Conservation (phyloP, 2,888 invertebrate species). For the Ichneumon xanthorius region DNA sequence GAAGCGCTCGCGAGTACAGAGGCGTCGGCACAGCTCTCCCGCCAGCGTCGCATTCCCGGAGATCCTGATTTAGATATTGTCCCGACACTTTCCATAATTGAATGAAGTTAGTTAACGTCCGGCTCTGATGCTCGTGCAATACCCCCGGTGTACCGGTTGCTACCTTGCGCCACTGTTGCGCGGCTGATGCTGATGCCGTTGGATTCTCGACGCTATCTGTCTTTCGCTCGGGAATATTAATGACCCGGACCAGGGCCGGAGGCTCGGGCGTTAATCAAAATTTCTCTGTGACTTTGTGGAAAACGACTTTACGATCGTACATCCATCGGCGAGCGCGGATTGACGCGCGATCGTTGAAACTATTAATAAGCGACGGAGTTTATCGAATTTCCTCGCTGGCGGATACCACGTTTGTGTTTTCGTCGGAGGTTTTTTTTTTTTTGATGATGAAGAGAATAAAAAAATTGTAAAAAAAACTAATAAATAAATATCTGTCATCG, state of each 20-base stretch:
- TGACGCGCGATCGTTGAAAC: not conserved
- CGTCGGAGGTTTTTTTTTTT: not conserved
- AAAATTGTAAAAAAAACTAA: not conserved
- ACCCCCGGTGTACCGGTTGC: not conserved
- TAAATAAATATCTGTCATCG: not conserved
- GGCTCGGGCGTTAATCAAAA: constrained; percentile 14
- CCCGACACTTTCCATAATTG: constrained; percentile 57
- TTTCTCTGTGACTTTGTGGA: not conserved
- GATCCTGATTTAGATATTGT: constrained; percentile 59
- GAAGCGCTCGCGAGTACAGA: constrained; percentile 30
- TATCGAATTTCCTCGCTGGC: not conserved
- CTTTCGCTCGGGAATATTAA: constrained; percentile 2
- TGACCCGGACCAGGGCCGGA: not conserved
- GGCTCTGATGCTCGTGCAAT: not conserved
- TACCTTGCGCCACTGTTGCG: not conserved
- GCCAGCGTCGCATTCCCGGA: constrained; percentile 8
- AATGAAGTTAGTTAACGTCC: constrained; percentile 47
- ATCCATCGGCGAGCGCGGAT: not conserved
- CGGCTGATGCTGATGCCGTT: not conserved
- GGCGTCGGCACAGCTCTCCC: constrained; percentile 11
- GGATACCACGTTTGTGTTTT: not conserved
- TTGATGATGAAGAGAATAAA: not conserved
- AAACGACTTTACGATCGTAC: constrained; percentile 1
- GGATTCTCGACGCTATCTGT: constrained; percentile 7
- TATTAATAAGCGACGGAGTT: not conserved